Evolutionary conservation across 2,797 vertebrate species (phyloP), one percentile per base, ranked within the genome.

Genomic region (Cercopithecus mitis): DNA sequence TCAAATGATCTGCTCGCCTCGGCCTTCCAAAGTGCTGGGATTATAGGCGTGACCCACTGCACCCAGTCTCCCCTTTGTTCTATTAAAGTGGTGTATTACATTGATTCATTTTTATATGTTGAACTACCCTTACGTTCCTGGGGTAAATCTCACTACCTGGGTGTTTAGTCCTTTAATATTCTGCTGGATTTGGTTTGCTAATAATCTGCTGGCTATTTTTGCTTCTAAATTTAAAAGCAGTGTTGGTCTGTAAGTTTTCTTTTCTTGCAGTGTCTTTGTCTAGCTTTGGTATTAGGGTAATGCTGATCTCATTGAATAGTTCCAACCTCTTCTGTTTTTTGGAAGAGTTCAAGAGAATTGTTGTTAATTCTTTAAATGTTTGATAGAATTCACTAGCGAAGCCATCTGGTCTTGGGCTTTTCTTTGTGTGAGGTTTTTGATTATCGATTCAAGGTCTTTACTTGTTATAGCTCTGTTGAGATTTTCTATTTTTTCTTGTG

Each of bases 331-430:
- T 64, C 22, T 88, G 15, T 84, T 36, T 92, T 76, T 85, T 61
- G 27, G 25, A 92, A 64, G 50, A 77, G 7, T 88, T 83, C 39
- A 61, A 57, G 43, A 43, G 43, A 25, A 70, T 15, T 75, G 24
- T 15, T 85, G 25, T 92, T 80, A 86, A 86, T 72, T 93, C 39
- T 93, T 76, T 82, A 92, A 92, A 75, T 90, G 70, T 90, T 80
- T 70, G 41, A 24, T 70, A 43, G 43, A 52, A 88, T 73, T 95
- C n/a, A 84, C 24, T n/a, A 57, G 50, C 22, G 45, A 94, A 67
- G 36, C 20, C 11, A n/a, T 52, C 47, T 36, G 13, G 13, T 80
- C 50, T 15, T 55, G 58, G n/a, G 12, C 27, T 91, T 55, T 79
- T 67, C 39, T 94, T 87, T 67, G 45, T 39, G 22, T n/a, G n/a